Conservation (phyloP, 2,888 invertebrate species). For the Diaphora mendica region DNA sequence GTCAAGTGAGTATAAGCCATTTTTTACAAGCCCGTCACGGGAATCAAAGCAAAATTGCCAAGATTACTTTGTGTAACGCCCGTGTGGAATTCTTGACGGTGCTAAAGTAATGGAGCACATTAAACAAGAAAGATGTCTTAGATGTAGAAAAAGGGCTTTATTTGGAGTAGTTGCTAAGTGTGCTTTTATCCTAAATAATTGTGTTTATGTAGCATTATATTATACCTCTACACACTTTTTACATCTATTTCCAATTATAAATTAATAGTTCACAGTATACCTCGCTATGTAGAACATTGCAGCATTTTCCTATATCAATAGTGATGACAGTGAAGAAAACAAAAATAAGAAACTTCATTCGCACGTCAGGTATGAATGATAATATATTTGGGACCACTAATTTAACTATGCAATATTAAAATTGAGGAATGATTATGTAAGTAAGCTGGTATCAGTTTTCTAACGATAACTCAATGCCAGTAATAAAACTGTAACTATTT, state of each 20-base stretch:
- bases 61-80: conserved; percentile 43
- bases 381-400: background rate
- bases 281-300: background rate
- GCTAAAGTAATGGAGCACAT: conserved; percentile 39
- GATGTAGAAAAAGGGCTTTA: conserved; percentile 10
- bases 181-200: background rate
- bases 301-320: background rate
- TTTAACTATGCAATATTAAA: background rate
- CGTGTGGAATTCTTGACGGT: conserved; percentile 31
- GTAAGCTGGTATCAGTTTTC: background rate
- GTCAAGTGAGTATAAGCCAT: conserved; percentile 60
- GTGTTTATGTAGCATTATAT: background rate
- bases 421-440: background rate
- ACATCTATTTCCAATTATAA: background rate
- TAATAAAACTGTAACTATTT: background rate
- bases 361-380: background rate
- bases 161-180: conserved; percentile 4
- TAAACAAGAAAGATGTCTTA: conserved; percentile 40
- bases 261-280: background rate
- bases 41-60: conserved; percentile 43
- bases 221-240: background rate
- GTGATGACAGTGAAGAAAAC: background rate
- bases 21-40: conserved; percentile 36
- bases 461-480: background rate
- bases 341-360: background rate